Conservation (phyloP, 2,888 invertebrate genomes). For the Agonopterix heracliana region DNA sequence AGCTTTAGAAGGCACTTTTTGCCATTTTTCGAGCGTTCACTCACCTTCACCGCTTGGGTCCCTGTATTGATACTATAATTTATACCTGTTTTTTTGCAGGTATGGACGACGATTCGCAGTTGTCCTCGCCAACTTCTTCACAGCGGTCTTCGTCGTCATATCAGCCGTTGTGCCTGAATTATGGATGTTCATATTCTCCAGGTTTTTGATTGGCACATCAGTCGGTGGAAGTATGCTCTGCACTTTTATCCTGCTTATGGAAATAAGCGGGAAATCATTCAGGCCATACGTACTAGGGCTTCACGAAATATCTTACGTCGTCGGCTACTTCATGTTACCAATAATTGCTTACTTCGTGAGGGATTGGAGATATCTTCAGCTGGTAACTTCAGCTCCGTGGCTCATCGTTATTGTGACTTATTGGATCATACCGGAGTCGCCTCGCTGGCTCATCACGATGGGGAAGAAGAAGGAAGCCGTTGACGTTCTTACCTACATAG, state of each 20-base stretch:
- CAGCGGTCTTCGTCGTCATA: slow-evolving; percentile 69
- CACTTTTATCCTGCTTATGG: slow-evolving; percentile 79
- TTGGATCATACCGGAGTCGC: slow-evolving; percentile 86
- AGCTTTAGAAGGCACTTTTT: too few species aligned
- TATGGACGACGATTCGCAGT: slow-evolving; percentile 79
- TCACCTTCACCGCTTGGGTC: too few species aligned
- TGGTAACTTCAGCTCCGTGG: slow-evolving; percentile 72
- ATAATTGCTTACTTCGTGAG: slow-evolving; percentile 76
- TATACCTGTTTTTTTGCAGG: slow-evolving; percentile 42
- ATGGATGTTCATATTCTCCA: slow-evolving; percentile 75
- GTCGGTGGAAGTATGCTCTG: slow-evolving; percentile 81
- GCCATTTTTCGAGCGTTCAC: too few species aligned
- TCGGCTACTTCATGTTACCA: slow-evolving; percentile 73
- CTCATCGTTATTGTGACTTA: slow-evolving; percentile 76
- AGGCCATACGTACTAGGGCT: slow-evolving; percentile 74
- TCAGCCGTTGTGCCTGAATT: slow-evolving; percentile 76
- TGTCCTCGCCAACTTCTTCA: slow-evolving; percentile 72
- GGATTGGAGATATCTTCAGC: slow-evolving; percentile 77
- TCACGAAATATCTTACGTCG: slow-evolving; percentile 71
- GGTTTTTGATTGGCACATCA: slow-evolving; percentile 76
- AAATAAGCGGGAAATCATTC: slow-evolving; percentile 75
- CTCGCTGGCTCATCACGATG: slow-evolving; percentile 84
- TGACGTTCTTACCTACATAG: slow-evolving; percentile 78
- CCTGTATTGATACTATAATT: too few species aligned
- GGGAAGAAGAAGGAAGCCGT: slow-evolving; percentile 79